Evolutionary conservation across 2,888 invertebrate genomes (phyloP), one percentile per base, ranked within the genome.

Genomic region (Rhingia rostrata): DNA sequence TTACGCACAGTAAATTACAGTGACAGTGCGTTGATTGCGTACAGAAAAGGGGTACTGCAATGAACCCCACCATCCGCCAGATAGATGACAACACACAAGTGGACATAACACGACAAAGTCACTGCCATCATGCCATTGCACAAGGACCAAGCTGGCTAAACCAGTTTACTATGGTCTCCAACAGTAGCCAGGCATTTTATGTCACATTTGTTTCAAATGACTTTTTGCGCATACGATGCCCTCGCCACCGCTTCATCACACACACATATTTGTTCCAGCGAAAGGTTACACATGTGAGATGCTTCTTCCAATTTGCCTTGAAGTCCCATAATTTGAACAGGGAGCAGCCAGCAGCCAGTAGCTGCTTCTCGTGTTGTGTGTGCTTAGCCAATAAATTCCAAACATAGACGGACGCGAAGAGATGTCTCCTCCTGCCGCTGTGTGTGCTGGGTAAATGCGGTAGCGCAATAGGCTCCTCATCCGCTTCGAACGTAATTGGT

Each of bases 401-500:
- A 84, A 75, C 79, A 73, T 83, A 83, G 72, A 83, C 73, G 73
- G 33, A 58, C 41, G 12, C 60, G 39, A 32, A n/a, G 41, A 41
- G 67, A 32, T 22, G 22, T 22, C 22, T 22, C 22, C 22, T 22
- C 22, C 67, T 49, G 47, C 45, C 63, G 37, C 60, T 43, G 64
- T 35, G 49, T 10, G 30, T 10, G 30, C 35, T 33, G 43, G 81
- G 64, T 49, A 61, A 72, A 66, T 69, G 77, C 66, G 61, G 78
- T 67, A 67, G 82, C 22, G 22, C 82, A 78, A 78, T 83, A 73
- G 83, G 73, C 78, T 61, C 41, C 74, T 79, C 83, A 79, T 84
- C 70, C 70, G 84, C 75, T 75, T 70, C 66, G 60, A 84, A 86
- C 86, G 84, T 87, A 87, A 86, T 87, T 87, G 87, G 86, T 86